These are phyloP conservation scores for Leptogaster cylindrica DNA, from an alignment of 2,888 invertebrate species.

Conservation along the genomic window DNA sequence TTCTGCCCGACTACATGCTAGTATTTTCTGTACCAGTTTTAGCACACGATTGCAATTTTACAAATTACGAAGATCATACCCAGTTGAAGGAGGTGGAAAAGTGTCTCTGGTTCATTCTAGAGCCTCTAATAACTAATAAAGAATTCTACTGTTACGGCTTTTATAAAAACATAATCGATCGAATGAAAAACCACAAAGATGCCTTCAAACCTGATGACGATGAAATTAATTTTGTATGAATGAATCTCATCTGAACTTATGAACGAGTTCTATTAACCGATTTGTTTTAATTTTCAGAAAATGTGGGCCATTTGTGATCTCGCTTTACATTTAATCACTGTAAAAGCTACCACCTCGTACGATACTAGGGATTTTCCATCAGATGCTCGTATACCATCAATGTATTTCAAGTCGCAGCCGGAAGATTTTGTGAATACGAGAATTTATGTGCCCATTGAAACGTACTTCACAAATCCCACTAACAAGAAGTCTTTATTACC, in stretches of 20 bases:
- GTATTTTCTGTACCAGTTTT: constrained; percentile 95
- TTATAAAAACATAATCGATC: constrained; percentile 90
- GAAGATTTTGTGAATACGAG: constrained; percentile 76
- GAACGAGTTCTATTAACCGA: constrained; percentile 46
- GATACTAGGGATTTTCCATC: constrained; percentile 89
- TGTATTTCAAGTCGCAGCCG: constrained; percentile 84
- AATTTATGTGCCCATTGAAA: constrained; percentile 81
- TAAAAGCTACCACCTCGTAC: constrained; percentile 85
- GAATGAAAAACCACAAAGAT: constrained; percentile 94
- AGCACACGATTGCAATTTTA: constrained; percentile 89
- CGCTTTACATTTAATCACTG: constrained; percentile 86
- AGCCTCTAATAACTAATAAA: constrained; percentile 90
- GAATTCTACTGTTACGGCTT: constrained; percentile 95
- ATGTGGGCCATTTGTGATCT: constrained; percentile 96
- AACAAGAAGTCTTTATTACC: constrained; percentile 33
- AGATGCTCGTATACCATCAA: constrained; percentile 85
- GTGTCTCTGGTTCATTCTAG: constrained; percentile 92
- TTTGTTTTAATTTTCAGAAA: constrained; percentile 71
- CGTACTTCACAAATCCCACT: constrained; percentile 48
- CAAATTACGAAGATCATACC: constrained; percentile 73
- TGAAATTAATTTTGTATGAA: constrained; percentile 78
- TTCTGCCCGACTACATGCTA: constrained; percentile 95
- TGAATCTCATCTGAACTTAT: not conserved
- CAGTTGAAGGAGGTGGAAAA: constrained; percentile 82
- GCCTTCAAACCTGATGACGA: constrained; percentile 84